A percentile compares a stretch with the other conserved stretches of the same genome.
Conservation (phyloP, 2,797 vertebrate species). For the Numenius phaeopus region DNA sequence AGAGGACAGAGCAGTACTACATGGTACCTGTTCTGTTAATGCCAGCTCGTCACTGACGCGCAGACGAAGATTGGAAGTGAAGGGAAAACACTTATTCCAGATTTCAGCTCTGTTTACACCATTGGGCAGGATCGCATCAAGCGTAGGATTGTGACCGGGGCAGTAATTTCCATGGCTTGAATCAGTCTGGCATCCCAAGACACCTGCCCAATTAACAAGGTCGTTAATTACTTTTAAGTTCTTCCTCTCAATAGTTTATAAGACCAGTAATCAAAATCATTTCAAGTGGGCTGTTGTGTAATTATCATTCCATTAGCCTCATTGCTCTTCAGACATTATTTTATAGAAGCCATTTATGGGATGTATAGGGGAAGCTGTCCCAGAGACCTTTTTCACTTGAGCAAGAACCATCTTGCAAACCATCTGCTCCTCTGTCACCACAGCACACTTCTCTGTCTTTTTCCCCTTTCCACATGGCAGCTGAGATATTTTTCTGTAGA, state of each 20-base stretch:
- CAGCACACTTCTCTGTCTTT: background rate
- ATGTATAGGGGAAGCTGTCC: background rate
- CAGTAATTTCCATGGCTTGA: background rate
- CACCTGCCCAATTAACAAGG: background rate
- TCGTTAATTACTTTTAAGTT: background rate
- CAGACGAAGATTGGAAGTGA: background rate
- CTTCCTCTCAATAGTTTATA: background rate
- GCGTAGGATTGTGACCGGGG: background rate
- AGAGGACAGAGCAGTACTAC: background rate
- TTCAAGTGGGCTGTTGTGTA: background rate
- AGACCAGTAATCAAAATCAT: background rate
- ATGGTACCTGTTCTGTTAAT: background rate
- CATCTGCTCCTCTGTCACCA: background rate
- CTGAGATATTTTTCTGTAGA: background rate
- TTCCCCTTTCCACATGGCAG: background rate
- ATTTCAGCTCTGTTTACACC: background rate
- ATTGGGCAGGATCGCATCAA: background rate
- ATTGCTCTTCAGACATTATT: background rate
- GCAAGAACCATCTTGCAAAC: background rate
- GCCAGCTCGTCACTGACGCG: background rate
- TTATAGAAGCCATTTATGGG: background rate
- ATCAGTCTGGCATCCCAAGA: background rate
- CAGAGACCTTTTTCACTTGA: background rate
- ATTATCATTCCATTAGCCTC: background rate
- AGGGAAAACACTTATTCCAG: background rate